Conservation (phyloP, 2,888 invertebrate genomes). For the Caenorhabditis panamensis region DNA sequence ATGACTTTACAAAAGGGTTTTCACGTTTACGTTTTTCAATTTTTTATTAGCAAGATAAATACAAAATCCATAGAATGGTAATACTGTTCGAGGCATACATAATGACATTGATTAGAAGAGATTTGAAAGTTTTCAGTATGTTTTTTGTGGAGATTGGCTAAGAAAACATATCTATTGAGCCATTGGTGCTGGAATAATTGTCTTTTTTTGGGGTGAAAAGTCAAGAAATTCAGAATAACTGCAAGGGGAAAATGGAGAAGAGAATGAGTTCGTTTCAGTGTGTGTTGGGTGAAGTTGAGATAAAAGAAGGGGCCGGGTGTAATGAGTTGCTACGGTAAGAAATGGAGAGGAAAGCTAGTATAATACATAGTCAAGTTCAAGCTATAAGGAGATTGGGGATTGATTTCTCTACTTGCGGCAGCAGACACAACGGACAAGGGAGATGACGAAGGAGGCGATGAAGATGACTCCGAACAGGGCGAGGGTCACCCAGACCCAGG, state of each 20-base stretch:
- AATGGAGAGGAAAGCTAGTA: background rate
- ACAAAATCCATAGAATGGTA: background rate
- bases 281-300: background rate
- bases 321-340: no score
- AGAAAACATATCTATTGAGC: slow-evolving; percentile 11
- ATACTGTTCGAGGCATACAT: slow-evolving; percentile 6
- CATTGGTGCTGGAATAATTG: no score
- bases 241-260: slow-evolving; percentile 21
- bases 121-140: background rate
- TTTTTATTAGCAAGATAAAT: slow-evolving; percentile 1
- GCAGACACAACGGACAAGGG: slow-evolving; percentile 75
- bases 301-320: no score
- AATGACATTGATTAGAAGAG: background rate
- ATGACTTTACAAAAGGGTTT: background rate
- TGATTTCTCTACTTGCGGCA: slow-evolving; percentile 71
- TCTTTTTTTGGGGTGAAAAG: background rate
- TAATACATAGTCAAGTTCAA: background rate
- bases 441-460: slow-evolving; percentile 74
- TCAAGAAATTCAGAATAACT: background rate
- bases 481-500: slow-evolving; percentile 77
- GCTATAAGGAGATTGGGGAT: background rate
- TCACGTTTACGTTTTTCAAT: background rate
- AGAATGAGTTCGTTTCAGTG: slow-evolving; percentile 6
- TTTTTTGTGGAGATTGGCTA: background rate
- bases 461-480: slow-evolving; percentile 75